These are phyloP conservation scores for Mimumesa dahlbomi DNA, from an alignment of 2,888 invertebrate genomes.

Conservation along the genomic window DNA sequence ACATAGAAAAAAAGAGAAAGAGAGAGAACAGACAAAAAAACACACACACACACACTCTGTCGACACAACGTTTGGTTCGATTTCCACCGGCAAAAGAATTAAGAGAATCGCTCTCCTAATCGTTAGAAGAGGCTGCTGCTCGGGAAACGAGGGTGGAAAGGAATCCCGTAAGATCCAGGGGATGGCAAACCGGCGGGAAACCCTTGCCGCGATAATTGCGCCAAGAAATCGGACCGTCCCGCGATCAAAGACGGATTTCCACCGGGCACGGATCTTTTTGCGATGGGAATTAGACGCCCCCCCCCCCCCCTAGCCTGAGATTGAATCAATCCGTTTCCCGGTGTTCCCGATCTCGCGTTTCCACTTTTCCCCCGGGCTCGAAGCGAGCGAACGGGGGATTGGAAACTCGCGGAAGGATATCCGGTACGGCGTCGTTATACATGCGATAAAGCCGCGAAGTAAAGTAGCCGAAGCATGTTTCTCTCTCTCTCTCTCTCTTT, in stretches of 20 bases:
- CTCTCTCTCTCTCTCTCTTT: not conserved
- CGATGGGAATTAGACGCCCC: constrained; percentile 1
- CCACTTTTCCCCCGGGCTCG: not conserved
- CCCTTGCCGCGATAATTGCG: constrained; percentile 14
- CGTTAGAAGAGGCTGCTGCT: not conserved
- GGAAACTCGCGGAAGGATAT: too few relatives aligned
- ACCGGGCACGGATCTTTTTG: constrained; percentile 1
- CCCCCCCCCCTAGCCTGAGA: too few relatives aligned
- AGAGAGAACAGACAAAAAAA: too few relatives aligned
- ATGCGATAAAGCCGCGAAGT: constrained; percentile 2
- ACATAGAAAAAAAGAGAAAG: too few relatives aligned
- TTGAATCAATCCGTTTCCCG: constrained; percentile 14
- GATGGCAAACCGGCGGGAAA: not conserved
- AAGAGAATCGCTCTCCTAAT: not conserved
- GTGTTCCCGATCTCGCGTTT: constrained; percentile 1
- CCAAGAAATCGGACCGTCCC: constrained; percentile 8
- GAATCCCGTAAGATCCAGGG: constrained; percentile 2
- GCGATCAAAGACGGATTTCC: constrained; percentile 6
- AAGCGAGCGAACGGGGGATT: not conserved
- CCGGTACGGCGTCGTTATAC: too few relatives aligned
- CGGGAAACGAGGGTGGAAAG: not conserved
- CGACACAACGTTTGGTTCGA: too few relatives aligned
- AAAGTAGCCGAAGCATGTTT: not conserved
- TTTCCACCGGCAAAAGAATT: too few relatives aligned
- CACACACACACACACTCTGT: too few relatives aligned